Evolutionary conservation across 1,140 invertebrate species (phyloP), one percentile per base, ranked within the genome.

Genomic region (Drosophila pseudoananassae): DNA sequence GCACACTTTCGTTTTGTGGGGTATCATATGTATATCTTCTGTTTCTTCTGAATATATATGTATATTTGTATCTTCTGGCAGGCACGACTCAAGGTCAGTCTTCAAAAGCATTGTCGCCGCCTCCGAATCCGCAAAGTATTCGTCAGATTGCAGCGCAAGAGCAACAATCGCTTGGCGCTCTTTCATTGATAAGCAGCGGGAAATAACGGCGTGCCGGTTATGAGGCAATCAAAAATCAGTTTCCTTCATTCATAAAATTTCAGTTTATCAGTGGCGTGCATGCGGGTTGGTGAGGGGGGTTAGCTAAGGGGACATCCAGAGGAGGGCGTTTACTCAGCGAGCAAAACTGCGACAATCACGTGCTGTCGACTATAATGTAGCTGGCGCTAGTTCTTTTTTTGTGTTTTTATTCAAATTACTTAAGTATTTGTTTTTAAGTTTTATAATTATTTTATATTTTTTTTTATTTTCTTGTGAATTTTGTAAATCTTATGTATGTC

Each of bases 191-290:
- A 85, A 85, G 59, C 45, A 53, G 45, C 55, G 15, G 40, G 49
- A 46, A 60, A 63, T 50, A 74, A 55, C 15, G 36, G 20, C 76
- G 49, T 29, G 45, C 25, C 63, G 51, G 74, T 69, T 68, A 79
- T 57, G 79, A 82, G 83, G 80, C 76, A 84, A 83, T 83, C 70
- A 77, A 69, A 84, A 87, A 70, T 82, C 60, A 20, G 56, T 74
- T 82, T 82, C 78, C 56, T 85, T 76, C 81, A 85, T 85, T 85
- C 81, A 85, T 85, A 85, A 85, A 71, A 85, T 75, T 38, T 50
- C 56, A 23, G 57, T 56, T 76, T 83, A 84, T 83, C 80, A 83
- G 47, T 58, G 43, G 33, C 33, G 38, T n/a, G 8, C 25, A 46
- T 66, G 46, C 58, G 54, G 51, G 61, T 49, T 29, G 20, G 31